A percentile compares a stretch with the other conserved stretches of the same genome.
Evolutionary conservation across 2,888 invertebrate genomes (phyloP).

Genomic region (Drosophila aldrichi): DNA sequence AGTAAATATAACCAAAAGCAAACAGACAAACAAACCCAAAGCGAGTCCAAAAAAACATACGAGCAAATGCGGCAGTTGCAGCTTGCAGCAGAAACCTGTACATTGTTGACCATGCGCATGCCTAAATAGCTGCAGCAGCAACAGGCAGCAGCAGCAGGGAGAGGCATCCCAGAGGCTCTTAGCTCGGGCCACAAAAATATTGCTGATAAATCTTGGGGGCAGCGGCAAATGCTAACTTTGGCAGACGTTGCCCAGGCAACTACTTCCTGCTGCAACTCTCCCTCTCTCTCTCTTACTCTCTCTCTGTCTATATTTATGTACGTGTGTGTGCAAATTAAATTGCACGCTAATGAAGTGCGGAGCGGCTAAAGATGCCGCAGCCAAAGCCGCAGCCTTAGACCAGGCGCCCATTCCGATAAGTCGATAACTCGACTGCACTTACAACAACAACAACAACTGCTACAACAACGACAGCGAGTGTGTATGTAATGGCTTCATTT

Average conservation of each 20-base stretch:
- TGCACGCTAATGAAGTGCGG: conserved; percentile 77
- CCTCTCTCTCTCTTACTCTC: too few species aligned
- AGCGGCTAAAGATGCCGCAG: conserved; percentile 26
- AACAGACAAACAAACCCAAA: conserved; percentile 72
- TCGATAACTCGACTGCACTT: conserved; percentile 26
- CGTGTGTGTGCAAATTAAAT: conserved; percentile 74
- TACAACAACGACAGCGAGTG: background rate
- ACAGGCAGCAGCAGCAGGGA: conserved; percentile 38
- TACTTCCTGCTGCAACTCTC: conserved; percentile 62
- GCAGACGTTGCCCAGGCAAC: conserved; percentile 42
- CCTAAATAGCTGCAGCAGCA: conserved; percentile 63
- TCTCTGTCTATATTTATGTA: conserved; percentile 3
- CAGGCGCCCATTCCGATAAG: conserved; percentile 27
- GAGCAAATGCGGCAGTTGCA: conserved; percentile 55
- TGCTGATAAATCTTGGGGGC: conserved; percentile 68
- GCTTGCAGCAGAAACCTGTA: conserved; percentile 71
- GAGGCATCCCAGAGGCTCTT: conserved; percentile 44
- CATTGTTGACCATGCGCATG: conserved; percentile 74
- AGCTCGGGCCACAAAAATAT: conserved; percentile 28
- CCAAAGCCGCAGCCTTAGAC: conserved; percentile 4
- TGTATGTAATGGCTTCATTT: conserved; percentile 53
- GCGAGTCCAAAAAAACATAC: conserved; percentile 33
- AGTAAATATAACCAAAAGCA: conserved; percentile 84
- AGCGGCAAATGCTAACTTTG: conserved; percentile 36
- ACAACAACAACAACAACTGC: conserved; percentile 1